Evolutionary conservation across 2,797 vertebrate species (phyloP), one percentile per base, ranked within the genome.

Genomic region (Lerista edwardsae): DNA sequence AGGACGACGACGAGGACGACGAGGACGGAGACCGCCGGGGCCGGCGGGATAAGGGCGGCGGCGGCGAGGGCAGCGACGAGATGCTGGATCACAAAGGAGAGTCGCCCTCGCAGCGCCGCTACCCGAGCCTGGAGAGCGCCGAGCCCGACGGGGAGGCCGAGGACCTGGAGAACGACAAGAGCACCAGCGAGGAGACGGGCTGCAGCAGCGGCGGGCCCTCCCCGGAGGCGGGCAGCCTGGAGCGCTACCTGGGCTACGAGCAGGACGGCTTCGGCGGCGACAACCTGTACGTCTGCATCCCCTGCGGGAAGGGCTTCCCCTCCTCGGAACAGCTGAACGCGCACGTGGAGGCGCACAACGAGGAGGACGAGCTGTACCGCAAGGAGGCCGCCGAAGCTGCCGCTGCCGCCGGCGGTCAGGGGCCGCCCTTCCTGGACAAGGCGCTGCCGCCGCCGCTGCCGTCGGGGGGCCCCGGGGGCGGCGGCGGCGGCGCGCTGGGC

Each of bases 261-360:
- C 98, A 98, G 0, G 99, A 99, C 47, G 47, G 97, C 96, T 98
- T 99, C 71, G 98, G 98, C 0, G 98, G 99, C 0, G 98, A 99
- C 97, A 99, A 99, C 95, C 95, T 99, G 69, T 99, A 99, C 10
- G 98, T 99, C 72, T 99, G 99, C 95, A 99, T 99, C 92, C 99
- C 99, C 17, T 99, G 99, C 1, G 98, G 98, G 91, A 99, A 99
- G 93, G 99, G 99, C 91, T 99, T 99, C 90, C 99, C 99, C 25
- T 99, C 98, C 95, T 99, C 98, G 0, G 99, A 99, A 95, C 98
- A 99, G 96, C 98, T 99, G 92, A 99, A 99, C 6, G 99, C 99
- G 36, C 99, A 99, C 3, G 99, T 99, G 92, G 99, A 99, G 96
- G 98, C 98, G 5, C 99, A 99, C 95, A 98, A 98, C 0, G 99